Base-by-base conservation (phyloP, 2,888 invertebrate genomes). In the Hypercompe scribonia region DNA sequence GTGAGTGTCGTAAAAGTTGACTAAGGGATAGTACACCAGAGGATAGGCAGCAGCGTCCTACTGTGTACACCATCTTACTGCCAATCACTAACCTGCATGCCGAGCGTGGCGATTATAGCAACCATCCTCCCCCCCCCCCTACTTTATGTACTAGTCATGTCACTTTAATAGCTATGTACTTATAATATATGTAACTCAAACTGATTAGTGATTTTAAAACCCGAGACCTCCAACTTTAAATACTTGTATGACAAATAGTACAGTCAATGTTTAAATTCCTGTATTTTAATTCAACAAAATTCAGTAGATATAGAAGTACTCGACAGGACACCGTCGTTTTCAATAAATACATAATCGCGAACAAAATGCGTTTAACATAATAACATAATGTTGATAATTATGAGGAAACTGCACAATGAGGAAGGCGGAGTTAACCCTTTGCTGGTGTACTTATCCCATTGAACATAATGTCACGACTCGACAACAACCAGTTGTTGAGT, bases 311-410 rank as follows among this genome's bases (percentile, higher is more conserved):
- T 28, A 68, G 63, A 63, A 42, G 50, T 28, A 21, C 81, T 36
- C 81, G 8, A 61, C 74, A 71, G 71, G 79, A 80, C 64, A 68
- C 71, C 70, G 61, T 63, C 65, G 3, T 63, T 63, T 58, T 67
- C 34, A 72, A 69, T 72, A 71, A 72, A 75, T 31, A 75, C 71
- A 71, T 69, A 71, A 71, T 73, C 24, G 65, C 64, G 2, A 24
- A 68, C 65, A 33, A 42, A 50, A 63, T 13, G 58, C 31, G 68
- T 33, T 66, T 63, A 65, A 73, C 70, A 70, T 73, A 70, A 67
- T 72, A 74, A 73, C 63, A 68, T 73, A 74, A 72, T 65, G 74
- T 64, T 21, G 36, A 81, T 81, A 78, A 83, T 83, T 84, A 79
- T 73, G 36, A 79, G 65, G 61, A 69, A 68, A 63, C 39, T 66